Conservation (phyloP, 2,888 invertebrate genomes). For the Pachliopta kotzebuea region DNA sequence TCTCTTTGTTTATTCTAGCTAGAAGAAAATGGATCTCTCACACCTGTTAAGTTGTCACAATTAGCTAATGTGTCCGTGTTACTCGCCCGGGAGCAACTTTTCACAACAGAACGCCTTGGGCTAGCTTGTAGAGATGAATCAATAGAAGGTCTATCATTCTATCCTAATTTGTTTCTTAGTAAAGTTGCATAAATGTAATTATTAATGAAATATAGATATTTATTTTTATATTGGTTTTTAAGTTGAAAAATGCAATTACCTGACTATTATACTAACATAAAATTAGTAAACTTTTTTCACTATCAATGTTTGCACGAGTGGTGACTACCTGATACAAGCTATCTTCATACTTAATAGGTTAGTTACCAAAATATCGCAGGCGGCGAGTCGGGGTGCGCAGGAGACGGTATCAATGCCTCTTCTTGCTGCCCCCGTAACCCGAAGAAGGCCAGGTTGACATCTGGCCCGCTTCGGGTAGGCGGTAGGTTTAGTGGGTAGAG, state of each 20-base stretch:
- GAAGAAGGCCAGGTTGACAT: too few species aligned
- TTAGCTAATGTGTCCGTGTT: conserved; percentile 91
- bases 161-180: conserved; percentile 91
- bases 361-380: too few species aligned
- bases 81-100: conserved; percentile 93
- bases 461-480: too few species aligned
- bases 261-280: too few species aligned
- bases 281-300: too few species aligned
- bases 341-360: too few species aligned
- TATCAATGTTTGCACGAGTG: too few species aligned
- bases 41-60: conserved; percentile 93
- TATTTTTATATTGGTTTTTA: conserved; percentile 1
- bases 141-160: conserved; percentile 96
- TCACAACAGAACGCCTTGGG: conserved; percentile 92
- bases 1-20: conserved; percentile 76
- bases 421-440: too few species aligned
- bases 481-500: too few species aligned
- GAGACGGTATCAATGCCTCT: too few species aligned
- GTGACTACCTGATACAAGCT: too few species aligned
- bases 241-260: background rate
- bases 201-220: conserved; percentile 35
- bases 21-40: conserved; percentile 84
- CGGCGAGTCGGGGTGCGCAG: too few species aligned
- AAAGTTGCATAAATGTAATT: conserved; percentile 44
- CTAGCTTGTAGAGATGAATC: conserved; percentile 96